Conservation (phyloP, 1,140 invertebrate genomes). For the Rhyacophila brunnea region DNA sequence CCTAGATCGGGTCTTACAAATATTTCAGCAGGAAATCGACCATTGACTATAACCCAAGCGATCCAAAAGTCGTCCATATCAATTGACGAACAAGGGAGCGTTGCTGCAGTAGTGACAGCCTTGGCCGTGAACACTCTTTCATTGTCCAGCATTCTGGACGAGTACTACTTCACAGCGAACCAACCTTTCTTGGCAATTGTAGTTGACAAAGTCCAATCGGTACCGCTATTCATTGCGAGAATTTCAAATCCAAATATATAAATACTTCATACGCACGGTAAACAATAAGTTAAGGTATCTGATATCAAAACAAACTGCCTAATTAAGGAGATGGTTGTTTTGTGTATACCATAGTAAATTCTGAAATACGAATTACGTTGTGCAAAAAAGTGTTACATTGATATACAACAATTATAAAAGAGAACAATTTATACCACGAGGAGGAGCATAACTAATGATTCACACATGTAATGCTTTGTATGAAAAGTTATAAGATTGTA, state of each 20-base stretch:
- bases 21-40: slow-evolving; percentile 39
- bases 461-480: too few relatives aligned
- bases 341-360: too few relatives aligned
- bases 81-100: slow-evolving; percentile 70
- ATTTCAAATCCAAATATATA: slow-evolving; percentile 46
- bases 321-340: too few relatives aligned
- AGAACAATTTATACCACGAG: too few relatives aligned
- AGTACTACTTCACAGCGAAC: slow-evolving; percentile 55
- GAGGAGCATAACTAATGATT: too few relatives aligned
- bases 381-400: too few relatives aligned
- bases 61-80: slow-evolving; percentile 70
- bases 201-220: slow-evolving; percentile 42
- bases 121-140: slow-evolving; percentile 60
- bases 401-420: too few relatives aligned
- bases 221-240: slow-evolving; percentile 49
- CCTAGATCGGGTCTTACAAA: slow-evolving; percentile 55
- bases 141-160: slow-evolving; percentile 45
- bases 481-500: too few relatives aligned
- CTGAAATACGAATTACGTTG: too few relatives aligned
- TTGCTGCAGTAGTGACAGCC: slow-evolving; percentile 66
- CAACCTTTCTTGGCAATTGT: slow-evolving; percentile 64
- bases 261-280: too few relatives aligned
- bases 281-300: too few relatives aligned
- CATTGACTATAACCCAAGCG: slow-evolving; percentile 57
- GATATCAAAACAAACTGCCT: too few relatives aligned